Evolutionary conservation across 2,797 vertebrate genomes (phyloP).

Genomic region (Atherinosoma microstoma): DNA sequence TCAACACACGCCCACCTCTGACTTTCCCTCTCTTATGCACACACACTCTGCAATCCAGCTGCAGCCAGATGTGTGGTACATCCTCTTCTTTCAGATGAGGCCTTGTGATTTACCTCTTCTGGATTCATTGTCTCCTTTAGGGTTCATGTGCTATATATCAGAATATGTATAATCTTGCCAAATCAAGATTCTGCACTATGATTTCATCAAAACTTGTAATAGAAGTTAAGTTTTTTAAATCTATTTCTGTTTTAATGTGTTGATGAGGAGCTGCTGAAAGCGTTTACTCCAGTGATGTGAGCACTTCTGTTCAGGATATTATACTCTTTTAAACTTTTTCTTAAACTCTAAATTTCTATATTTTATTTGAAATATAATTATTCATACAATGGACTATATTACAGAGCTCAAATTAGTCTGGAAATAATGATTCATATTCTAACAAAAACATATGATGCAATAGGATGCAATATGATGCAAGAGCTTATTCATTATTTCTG

Average conservation of each 20-base stretch:
- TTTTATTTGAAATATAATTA: too few relatives aligned
- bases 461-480: too few relatives aligned
- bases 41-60: slow-evolving; percentile 47
- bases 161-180: not conserved
- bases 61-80: slow-evolving; percentile 66
- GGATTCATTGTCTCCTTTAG: slow-evolving; percentile 3
- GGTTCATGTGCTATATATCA: slow-evolving; percentile 14
- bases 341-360: too few relatives aligned
- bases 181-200: slow-evolving; percentile 14
- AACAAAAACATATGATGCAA: too few relatives aligned
- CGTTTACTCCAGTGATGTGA: not conserved
- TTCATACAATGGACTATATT: too few relatives aligned
- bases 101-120: slow-evolving; percentile 21
- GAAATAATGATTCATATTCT: too few relatives aligned
- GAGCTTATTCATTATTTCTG: too few relatives aligned
- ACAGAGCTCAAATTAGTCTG: too few relatives aligned
- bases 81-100: slow-evolving; percentile 28
- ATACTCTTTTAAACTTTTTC: not conserved
- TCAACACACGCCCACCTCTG: slow-evolving; percentile 33
- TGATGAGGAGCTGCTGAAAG: not conserved
- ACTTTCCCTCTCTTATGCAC: slow-evolving; percentile 29
- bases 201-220: slow-evolving; percentile 34
- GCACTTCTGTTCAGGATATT: not conserved
- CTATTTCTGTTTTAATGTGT: slow-evolving; percentile 19
- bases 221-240: slow-evolving; percentile 32